A percentile compares a stretch with the other conserved stretches of the same genome.
Conservation (phyloP, 1,140 invertebrate genomes). For the Heliconius hermathena region DNA sequence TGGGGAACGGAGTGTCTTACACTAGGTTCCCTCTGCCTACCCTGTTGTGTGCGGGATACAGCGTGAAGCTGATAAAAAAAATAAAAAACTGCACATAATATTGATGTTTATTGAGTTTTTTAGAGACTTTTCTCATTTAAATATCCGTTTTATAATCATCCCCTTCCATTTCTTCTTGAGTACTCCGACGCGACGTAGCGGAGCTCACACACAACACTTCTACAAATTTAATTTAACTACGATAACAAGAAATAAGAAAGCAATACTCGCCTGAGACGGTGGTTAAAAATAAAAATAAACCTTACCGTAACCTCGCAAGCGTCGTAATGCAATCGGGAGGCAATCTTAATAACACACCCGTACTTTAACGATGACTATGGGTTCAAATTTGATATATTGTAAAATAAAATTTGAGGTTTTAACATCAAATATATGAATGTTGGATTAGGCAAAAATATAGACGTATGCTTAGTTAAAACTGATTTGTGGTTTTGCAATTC, state of each 20-base stretch:
- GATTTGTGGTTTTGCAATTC: neutral
- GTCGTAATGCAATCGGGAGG: neutral
- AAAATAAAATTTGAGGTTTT: neutral
- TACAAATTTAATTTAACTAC: conserved; percentile 9
- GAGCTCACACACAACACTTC: neutral
- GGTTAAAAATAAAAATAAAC: neutral
- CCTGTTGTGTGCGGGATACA: no score
- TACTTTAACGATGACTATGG: neutral
- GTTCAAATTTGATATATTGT: neutral
- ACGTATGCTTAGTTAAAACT: no score
- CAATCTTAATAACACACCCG: neutral
- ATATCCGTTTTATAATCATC: neutral
- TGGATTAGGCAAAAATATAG: no score
- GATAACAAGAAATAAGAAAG: conserved; percentile 3
- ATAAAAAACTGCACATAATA: neutral
- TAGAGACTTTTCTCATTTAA: neutral
- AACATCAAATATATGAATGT: no score
- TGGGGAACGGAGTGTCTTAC: no score
- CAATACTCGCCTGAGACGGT: neutral
- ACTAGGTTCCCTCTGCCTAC: no score
- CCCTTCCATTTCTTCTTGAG: neutral
- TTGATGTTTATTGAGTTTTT: neutral
- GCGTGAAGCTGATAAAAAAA: no score
- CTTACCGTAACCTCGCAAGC: neutral
- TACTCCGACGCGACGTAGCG: neutral